Percentiles rank a stretch among this genome's conserved stretches.
Conservation (phyloP, 2,888 invertebrate genomes). For the Drosophila nr. medialis region DNA sequence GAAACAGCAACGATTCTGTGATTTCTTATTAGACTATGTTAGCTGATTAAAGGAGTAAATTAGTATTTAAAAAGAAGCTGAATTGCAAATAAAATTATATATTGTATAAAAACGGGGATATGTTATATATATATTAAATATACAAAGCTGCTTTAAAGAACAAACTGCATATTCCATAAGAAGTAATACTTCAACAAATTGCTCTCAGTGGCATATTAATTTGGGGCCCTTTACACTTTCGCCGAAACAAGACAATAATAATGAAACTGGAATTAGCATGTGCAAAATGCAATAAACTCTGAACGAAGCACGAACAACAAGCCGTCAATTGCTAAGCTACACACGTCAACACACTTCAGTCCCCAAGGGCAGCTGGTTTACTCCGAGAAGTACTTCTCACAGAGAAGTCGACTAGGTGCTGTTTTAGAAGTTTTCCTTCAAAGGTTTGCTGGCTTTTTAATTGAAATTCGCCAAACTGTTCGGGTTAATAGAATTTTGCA, state of each 20-base stretch:
- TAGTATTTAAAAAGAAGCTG: background rate
- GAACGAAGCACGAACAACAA: background rate
- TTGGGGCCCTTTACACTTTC: conserved; percentile 36
- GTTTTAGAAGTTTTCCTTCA: too few species aligned
- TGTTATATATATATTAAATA: background rate
- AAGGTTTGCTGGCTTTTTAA: background rate
- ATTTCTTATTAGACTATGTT: background rate
- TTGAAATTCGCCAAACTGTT: background rate
- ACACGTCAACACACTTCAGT: conserved; percentile 30
- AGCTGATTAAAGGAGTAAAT: background rate
- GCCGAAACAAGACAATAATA: conserved; percentile 24
- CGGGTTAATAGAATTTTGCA: background rate
- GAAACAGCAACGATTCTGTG: background rate
- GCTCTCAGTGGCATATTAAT: conserved; percentile 33
- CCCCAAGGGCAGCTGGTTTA: background rate
- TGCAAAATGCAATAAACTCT: conserved; percentile 55
- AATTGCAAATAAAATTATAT: background rate
- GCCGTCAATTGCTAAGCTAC: conserved; percentile 33
- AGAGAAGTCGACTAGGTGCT: too few species aligned
- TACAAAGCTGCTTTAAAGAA: background rate
- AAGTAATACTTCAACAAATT: conserved; percentile 34
- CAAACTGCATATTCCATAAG: background rate
- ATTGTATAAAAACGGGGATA: background rate
- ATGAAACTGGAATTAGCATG: conserved; percentile 34
- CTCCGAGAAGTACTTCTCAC: background rate